Evolutionary conservation across 2,888 invertebrate species (phyloP).

Genomic region (Mythimna impura): DNA sequence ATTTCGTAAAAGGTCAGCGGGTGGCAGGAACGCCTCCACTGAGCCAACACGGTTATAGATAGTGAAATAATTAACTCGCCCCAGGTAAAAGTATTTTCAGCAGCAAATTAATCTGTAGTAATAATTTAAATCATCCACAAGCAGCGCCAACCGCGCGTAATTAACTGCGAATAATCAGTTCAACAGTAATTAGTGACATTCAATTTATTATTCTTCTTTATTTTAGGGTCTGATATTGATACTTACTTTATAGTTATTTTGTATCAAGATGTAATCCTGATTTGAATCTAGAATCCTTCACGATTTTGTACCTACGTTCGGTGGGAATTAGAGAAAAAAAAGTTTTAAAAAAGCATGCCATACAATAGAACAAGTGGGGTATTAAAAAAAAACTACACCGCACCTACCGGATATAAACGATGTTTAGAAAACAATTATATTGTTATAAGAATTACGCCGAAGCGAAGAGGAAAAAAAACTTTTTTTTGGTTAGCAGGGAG

Average conservation of each 20-base stretch:
- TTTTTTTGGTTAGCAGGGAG: slow-evolving; percentile 53
- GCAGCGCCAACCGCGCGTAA: slow-evolving; percentile 44
- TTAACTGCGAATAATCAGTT: slow-evolving; percentile 60
- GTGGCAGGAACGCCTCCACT: slow-evolving; percentile 26
- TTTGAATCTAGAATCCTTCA: background rate
- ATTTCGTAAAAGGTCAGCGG: slow-evolving; percentile 57
- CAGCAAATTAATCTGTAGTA: slow-evolving; percentile 57
- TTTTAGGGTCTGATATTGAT: background rate
- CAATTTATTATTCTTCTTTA: slow-evolving; percentile 33
- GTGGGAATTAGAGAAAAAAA: background rate
- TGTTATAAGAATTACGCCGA: slow-evolving; percentile 64
- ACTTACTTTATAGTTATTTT: background rate
- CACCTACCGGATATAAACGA: slow-evolving; percentile 66
- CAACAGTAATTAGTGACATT: slow-evolving; percentile 47
- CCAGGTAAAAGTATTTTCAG: slow-evolving; percentile 59
- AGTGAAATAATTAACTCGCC: slow-evolving; percentile 59
- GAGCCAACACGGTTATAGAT: slow-evolving; percentile 47
- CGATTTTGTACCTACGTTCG: background rate
- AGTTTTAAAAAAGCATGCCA: background rate
- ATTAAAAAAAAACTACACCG: slow-evolving; percentile 58
- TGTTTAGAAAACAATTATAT: slow-evolving; percentile 76
- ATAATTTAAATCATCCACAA: slow-evolving; percentile 59
- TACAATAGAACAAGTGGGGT: slow-evolving; percentile 21
- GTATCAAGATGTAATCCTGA: background rate
- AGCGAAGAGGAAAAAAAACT: slow-evolving; percentile 47